Base-by-base conservation (phyloP, 1,140 invertebrate species). In the Thalassaphorura encarpata region DNA sequence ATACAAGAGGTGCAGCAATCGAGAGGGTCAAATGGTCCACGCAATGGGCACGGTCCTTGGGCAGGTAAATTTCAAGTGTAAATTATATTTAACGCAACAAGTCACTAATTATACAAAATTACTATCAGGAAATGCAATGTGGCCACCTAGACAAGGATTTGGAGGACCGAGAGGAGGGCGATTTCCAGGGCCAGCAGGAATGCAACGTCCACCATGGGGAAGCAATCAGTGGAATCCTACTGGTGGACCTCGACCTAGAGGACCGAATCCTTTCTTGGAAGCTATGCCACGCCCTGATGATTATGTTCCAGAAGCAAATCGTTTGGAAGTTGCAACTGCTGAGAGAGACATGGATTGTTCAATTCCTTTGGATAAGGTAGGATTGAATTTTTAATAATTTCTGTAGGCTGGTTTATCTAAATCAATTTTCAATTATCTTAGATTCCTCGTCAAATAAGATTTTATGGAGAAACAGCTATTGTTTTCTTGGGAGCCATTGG, bases 401-500 rank as follows among this genome's bases (percentile, higher is more conserved):
- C 3, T 26, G 24, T 46, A 24, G 27, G 45, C 45, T 53, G 6
- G 8, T 24, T 28, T 42, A 18, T 49, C 50, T 36, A 42, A n/a
- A 23, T 21, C 36, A 40, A 26, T 28, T 51, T 52, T 26, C 45
- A 56, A 53, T 27, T n/a, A 49, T 41, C 28, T 11, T 15, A 61
- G 54, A 71, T 83, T 27, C 79, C 82, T 0, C 77, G 88, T 65
- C 87, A 92, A 69, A 84, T 96, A 41, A 77, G 89, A 41, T 87
- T 88, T 63, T 91, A 94, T 62, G 85, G 83, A 21, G 80, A 85
- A 33, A 84, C 82, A 2, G 89, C 89, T 1, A 78, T 93, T 19
- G 82, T 90, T 4, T 83, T 94, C 64, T 79, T 89, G 73, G 80
- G 80, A 27, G 83, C 81, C 75, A 80, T 89, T 74, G 79, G 80